A percentile compares a stretch with the other conserved stretches of the same genome.
Evolutionary conservation across 2,797 vertebrate genomes (phyloP).

Genomic region (Chaunax sp.): DNA sequence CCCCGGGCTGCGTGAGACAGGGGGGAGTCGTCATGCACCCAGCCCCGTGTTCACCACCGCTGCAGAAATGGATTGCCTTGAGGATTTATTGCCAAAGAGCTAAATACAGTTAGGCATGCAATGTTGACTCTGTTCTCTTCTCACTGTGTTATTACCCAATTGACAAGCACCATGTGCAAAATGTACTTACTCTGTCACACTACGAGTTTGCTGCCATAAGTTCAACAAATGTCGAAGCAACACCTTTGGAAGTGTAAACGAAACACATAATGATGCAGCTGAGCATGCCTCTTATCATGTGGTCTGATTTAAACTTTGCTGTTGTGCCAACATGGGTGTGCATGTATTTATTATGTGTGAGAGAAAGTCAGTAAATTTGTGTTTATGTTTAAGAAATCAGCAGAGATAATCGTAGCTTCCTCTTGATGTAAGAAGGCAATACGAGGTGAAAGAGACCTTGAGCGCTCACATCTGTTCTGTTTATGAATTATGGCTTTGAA

Average conservation of each 20-base stretch:
- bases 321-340: constrained; percentile 61
- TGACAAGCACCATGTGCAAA: constrained; percentile 40
- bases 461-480: constrained; percentile 83
- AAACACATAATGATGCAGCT: constrained; percentile 38
- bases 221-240: constrained; percentile 31
- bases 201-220: constrained; percentile 36
- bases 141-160: constrained; percentile 62
- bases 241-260: constrained; percentile 33
- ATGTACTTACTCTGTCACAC: constrained; percentile 51
- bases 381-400: constrained; percentile 70
- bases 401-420: constrained; percentile 57
- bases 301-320: constrained; percentile 32
- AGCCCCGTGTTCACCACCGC: constrained; percentile 58
- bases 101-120: constrained; percentile 70
- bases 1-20: constrained; percentile 48
- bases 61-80: constrained; percentile 47
- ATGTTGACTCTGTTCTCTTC: constrained; percentile 59
- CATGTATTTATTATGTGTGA: constrained; percentile 56
- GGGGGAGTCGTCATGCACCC: constrained; percentile 51
- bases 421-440: constrained; percentile 50
- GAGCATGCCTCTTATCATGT: constrained; percentile 21
- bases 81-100: constrained; percentile 59
- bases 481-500: constrained; percentile 81
- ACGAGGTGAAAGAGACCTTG: constrained; percentile 61
- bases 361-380: constrained; percentile 66